Evolutionary conservation across 2,797 vertebrate species (phyloP), one percentile per base, ranked within the genome.

Genomic region (Calcarius lapponicus): DNA sequence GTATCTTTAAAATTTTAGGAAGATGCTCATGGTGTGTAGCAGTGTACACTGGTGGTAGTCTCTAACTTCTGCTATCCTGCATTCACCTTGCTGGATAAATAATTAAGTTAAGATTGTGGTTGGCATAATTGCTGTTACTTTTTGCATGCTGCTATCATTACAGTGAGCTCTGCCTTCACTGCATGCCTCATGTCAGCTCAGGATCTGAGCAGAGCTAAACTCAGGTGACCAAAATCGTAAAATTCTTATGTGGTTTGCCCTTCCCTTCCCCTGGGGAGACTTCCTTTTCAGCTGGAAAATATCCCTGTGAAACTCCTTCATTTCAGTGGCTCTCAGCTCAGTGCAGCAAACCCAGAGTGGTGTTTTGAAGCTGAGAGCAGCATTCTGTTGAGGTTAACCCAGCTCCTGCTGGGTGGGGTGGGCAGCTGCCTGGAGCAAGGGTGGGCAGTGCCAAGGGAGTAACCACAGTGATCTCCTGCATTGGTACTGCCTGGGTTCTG

Each of bases 401-500:
- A 74, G 36, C 13, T 32, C 45, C 36, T 57, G 48, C 54, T 8
- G 65, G 28, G 66, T 64, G 38, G 54, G 45, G 42, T 64, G 54
- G 53, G 45, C 50, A 80, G 60, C 25, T 21, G 20, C 53, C 0
- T 0, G 47, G 22, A 19, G 8, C 0, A 6, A 73, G 56, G 40
- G 7, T 6, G 21, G 72, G 32, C 54, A 11, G 26, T 15, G 17
- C 9, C 2, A 6, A 20, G 60, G 73, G 53, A 71, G 32, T 32
- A 47, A 53, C 32, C 10, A 3, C 0, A 1, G 10, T 1, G 0
- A 6, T 9, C 47, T 31, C 54, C 34, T 43, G 22, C n/a, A 1
- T 0, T 19, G 78, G 14, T 16, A 4, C 64, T n/a, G 58, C 50
- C 47, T 0, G 5, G 15, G 3, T 18, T 66, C 83, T 32, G 42